phyloP scores from a whole-genome alignment of 1,140 invertebrate species.

The Homalodisca vitripennis region DNA sequence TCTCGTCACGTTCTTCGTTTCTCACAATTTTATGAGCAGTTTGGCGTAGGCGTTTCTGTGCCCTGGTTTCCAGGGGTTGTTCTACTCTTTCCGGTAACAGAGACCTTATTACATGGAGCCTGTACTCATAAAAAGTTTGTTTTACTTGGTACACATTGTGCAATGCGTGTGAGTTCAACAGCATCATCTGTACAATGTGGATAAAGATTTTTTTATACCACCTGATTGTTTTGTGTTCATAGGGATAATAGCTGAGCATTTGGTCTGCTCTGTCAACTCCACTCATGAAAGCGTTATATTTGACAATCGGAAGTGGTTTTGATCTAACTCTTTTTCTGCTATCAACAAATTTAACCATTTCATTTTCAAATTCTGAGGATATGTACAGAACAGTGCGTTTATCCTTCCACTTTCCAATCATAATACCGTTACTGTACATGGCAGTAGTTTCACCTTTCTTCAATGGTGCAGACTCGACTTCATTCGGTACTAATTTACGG shows the following conservation, averaged over 20 bases:
- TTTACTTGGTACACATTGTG: constrained; percentile 16
- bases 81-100: neutral
- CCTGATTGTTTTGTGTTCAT: constrained; percentile 33
- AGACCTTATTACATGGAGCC: neutral
- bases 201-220: constrained; percentile 38
- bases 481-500: neutral
- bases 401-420: constrained; percentile 13
- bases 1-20: neutral
- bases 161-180: constrained; percentile 9
- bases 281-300: constrained; percentile 37
- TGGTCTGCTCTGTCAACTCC: constrained; percentile 34
- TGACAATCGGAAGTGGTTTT: constrained; percentile 31
- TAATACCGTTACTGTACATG: neutral
- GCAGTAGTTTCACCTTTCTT: neutral
- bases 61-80: neutral
- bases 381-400: neutral
- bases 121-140: neutral
- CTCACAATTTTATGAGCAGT: too few relatives aligned
- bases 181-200: constrained; percentile 32
- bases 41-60: neutral
- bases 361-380: neutral
- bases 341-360: neutral
- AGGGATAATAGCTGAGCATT: constrained; percentile 31
- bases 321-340: neutral
- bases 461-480: neutral